Percentiles rank a stretch among this genome's conserved stretches.
Evolutionary conservation across 2,113 vertebrate genomes (phyloP).

Genomic region (Benitochromis conjunctus): DNA sequence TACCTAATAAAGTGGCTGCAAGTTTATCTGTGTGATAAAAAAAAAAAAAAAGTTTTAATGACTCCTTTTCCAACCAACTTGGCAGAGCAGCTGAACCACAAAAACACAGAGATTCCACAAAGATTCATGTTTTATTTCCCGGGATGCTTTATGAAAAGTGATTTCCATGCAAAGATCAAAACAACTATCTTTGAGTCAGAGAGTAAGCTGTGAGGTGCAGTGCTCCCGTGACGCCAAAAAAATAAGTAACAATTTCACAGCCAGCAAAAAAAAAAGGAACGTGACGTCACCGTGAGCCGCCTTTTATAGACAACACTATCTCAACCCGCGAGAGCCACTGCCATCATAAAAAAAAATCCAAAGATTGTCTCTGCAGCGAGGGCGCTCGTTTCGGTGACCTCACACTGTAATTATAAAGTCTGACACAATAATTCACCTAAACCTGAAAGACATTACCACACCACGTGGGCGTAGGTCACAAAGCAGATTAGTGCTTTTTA

Average conservation of each 20-base stretch:
- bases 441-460: neutral
- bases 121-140: slow-evolving; percentile 55
- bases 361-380: slow-evolving; percentile 42
- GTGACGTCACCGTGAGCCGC: slow-evolving; percentile 11
- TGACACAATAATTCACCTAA: neutral
- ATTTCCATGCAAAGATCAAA: slow-evolving; percentile 59
- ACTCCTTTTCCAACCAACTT: neutral
- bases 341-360: neutral
- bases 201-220: slow-evolving; percentile 12
- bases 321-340: neutral
- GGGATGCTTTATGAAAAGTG: slow-evolving; percentile 50
- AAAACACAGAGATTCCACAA: neutral
- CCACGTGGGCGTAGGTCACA: neutral
- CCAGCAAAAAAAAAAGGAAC: slow-evolving; percentile 4
- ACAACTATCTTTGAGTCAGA: slow-evolving; percentile 7
- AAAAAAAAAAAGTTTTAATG: neutral
- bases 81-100: neutral
- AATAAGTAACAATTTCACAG: slow-evolving; percentile 23
- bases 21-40: neutral
- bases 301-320: neutral
- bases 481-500: neutral
- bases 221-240: neutral
- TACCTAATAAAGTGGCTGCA: neutral
- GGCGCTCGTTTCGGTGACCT: slow-evolving; percentile 7
- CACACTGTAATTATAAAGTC: slow-evolving; percentile 1